Evolutionary conservation across 2,888 invertebrate genomes (phyloP).

Genomic region (Baccha elongata): DNA sequence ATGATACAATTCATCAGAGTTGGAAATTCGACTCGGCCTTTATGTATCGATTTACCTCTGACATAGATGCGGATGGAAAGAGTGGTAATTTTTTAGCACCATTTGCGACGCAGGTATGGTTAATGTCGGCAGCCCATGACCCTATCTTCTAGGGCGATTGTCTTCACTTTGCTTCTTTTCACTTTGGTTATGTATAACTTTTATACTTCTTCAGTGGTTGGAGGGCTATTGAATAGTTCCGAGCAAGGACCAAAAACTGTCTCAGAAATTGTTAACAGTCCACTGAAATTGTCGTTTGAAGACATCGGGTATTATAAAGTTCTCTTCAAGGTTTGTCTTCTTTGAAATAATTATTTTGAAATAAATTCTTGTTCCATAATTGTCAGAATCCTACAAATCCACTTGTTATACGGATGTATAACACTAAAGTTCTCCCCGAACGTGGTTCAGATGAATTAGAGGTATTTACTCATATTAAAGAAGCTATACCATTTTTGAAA

Average conservation of each 20-base stretch:
- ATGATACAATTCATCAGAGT: slow-evolving; percentile 80
- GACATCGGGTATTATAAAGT: slow-evolving; percentile 81
- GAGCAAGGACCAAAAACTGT: slow-evolving; percentile 79
- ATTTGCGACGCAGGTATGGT: slow-evolving; percentile 79
- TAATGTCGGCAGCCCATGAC: slow-evolving; percentile 71
- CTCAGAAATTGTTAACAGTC: slow-evolving; percentile 78
- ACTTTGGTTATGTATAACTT: slow-evolving; percentile 80
- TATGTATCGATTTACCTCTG: slow-evolving; percentile 80
- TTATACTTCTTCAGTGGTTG: slow-evolving; percentile 81
- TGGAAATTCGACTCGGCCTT: slow-evolving; percentile 81
- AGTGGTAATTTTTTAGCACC: slow-evolving; percentile 80
- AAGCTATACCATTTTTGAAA: slow-evolving; percentile 82
- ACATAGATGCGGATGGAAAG: slow-evolving; percentile 76
- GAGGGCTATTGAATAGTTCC: slow-evolving; percentile 79
- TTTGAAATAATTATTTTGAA: slow-evolving; percentile 52
- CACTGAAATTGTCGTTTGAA: slow-evolving; percentile 79
- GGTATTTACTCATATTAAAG: slow-evolving; percentile 77
- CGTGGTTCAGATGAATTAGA: slow-evolving; percentile 76
- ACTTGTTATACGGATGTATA: slow-evolving; percentile 75
- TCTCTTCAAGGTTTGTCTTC: slow-evolving; percentile 77
- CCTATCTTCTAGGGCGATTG: slow-evolving; percentile 78
- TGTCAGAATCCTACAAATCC: slow-evolving; percentile 28
- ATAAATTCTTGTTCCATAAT: too few relatives aligned
- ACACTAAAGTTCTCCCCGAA: slow-evolving; percentile 76
- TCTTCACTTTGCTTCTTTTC: slow-evolving; percentile 77